Evolutionary conservation across 2,888 invertebrate species (phyloP), one percentile per base, ranked within the genome.

Genomic region (Limnephilus marmoratus): DNA sequence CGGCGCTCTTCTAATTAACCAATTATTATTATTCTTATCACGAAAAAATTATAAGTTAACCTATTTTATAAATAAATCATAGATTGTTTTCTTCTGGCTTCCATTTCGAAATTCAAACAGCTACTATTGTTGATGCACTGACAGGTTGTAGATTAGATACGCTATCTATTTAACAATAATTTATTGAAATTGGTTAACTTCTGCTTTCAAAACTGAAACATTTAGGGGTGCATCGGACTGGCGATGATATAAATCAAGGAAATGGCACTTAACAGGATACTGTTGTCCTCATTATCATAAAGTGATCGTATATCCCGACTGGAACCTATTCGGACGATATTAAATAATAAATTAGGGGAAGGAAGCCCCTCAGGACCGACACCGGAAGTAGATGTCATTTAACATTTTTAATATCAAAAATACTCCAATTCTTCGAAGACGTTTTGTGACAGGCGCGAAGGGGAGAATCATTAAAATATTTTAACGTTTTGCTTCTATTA

Each of bases 211-310:
- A 68, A 68, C 68, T 68, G 68, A 87, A 45, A 87, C 45, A 37
- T 81, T 80, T 34, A 87, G 89, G 90, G 91, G 93, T 90, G 91
- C 90, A 85, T 83, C 49, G 31, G 81, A 90, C 90, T 45, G 81
- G 31, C 45, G 85, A 53, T 90, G 45, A 90, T 12, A 91, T 90
- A 93, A 93, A 93, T 92, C 90, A 93, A 91, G 86, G 45, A 80
- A 85, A 90, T 91, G 83, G 92, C 85, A 91, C 87, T 85, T 41
- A 82, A 88, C 45, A 92, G 83, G 90, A 80, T 81, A 81, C 49
- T 86, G 88, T 91, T 91, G 91, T 91, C 37, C 49, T 80, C 49
- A 93, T 93, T 93, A 93, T 82, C 93, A 93, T 93, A 93, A 91
- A 92, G 31, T 87, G 91, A 82, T 89, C 92, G 91, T 93, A 91